Evolutionary conservation across 2,888 invertebrate genomes (phyloP), one percentile per base, ranked within the genome.

Genomic region (Cephus pygmeus): DNA sequence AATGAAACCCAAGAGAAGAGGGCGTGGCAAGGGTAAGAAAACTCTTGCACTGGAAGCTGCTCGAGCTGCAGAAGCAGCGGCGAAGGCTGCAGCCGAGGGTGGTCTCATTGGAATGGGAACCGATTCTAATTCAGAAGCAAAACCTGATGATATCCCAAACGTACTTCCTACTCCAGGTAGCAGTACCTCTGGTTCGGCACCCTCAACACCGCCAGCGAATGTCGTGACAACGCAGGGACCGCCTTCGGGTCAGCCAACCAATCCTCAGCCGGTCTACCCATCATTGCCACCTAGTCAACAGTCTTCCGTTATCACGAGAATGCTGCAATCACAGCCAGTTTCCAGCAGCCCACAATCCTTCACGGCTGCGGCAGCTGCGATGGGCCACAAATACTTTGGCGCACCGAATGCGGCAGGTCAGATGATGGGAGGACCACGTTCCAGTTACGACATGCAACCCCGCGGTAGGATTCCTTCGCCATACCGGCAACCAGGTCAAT

Each of bases 271-370:
- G 81, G 90, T 84, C 40, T 90, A 87, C 85, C 88, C 92, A 81
- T 88, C 91, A 74, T 89, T 92, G 88, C 91, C 90, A 81, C 91
- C 90, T 83, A 91, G 92, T 80, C 90, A 92, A 82, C 91, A 90
- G 85, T 91, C 91, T 80, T 94, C 94, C 69, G 94, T 95, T 11
- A 94, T 95, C 73, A 94, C 94, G 12, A 92, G 94, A 83, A 94
- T 95, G 93, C 91, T 94, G 73, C 94, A 94, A 83, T 90, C 92
- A 1, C 92, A 92, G 81, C 91, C 92, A 1, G 89, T 91, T 0
- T 86, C 88, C 69, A 87, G 83, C 35, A 82, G 87, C 30, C 88
- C 89, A n/a, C 91, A 91, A 73, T 90, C 91, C 3, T 91, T 92
- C 76, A 89, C 91, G 34, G 90, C 91, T 1, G 91, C 91, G 1